These are phyloP conservation scores for Amblyopsis hoosieri DNA, from an alignment of 2,797 vertebrate species.

Conservation along the genomic window DNA sequence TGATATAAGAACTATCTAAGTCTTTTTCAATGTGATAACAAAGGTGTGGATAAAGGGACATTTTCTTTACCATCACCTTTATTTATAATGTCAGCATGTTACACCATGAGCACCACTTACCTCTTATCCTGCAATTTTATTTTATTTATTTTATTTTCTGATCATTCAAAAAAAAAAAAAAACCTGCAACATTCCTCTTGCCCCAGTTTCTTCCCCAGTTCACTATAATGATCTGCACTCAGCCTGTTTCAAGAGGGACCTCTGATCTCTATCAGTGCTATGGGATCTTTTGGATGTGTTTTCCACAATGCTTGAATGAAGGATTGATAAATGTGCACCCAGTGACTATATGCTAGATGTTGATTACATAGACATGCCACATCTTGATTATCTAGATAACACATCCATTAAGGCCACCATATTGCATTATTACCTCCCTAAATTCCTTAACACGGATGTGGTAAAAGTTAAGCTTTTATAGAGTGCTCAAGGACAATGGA, in stretches of 20 bases:
- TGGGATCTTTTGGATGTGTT: constrained; percentile 21
- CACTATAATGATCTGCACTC: constrained; percentile 20
- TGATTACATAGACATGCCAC: constrained; percentile 25
- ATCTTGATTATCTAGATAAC: constrained; percentile 54
- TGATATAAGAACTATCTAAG: constrained; percentile 10
- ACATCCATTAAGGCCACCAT: constrained; percentile 57
- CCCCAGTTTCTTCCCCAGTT: constrained; percentile 2
- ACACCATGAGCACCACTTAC: no score
- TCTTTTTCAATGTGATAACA: constrained; percentile 9
- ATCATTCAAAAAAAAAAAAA: not conserved
- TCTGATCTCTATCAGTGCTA: constrained; percentile 47
- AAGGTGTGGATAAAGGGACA: not conserved
- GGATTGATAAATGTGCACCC: constrained; percentile 55
- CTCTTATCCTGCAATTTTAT: no score
- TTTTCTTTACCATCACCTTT: no score
- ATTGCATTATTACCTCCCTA: constrained; percentile 39
- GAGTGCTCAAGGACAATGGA: constrained; percentile 31
- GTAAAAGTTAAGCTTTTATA: constrained; percentile 1
- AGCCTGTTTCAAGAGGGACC: constrained; percentile 18
- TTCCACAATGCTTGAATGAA: constrained; percentile 25
- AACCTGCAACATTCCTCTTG: not conserved
- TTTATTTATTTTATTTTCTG: no score
- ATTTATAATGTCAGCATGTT: no score
- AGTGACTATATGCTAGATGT: constrained; percentile 23
- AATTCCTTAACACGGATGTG: not conserved